Evolutionary conservation across 2,888 invertebrate genomes (phyloP), one percentile per base, ranked within the genome.

Genomic region (Cordilura impudica): DNA sequence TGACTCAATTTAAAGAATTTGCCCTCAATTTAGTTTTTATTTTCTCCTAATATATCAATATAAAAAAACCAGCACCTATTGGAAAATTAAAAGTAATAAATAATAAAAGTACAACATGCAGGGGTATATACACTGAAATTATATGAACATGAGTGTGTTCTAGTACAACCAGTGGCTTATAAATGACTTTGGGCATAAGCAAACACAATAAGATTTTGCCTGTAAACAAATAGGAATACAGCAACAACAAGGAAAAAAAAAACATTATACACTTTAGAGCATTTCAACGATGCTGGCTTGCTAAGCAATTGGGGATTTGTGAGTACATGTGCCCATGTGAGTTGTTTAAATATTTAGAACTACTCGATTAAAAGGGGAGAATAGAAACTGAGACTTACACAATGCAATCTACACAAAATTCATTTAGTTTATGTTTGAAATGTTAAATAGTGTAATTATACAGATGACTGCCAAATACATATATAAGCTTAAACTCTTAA

Each of bases 401-500:
- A 18, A 18, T 6, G 12, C 12, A 43, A 21, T 29, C 12, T 16
- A 65, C 54, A 26, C n/a, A 47, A 53, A 14, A 16, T 60, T 53
- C 23, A 14, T 29, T 16, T 53, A 14, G 49, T 43, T 67, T 72
- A 49, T 61, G 35, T 72, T 67, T 72, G 51, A 67, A 67, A 39
- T 67, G 29, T 39, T 77, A 77, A 77, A 67, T 53, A 67, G 60
- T 72, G 49, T 67, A 77, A 72, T 77, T 72, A 67, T 61, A 31
- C 8, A 67, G 49, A 49, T 18, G 60, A 67, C 72, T 67, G 39
- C 19, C 12, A 54, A 29, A 26, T 35, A 56, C n/a, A n/a, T n/a
- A n/a, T n/a, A n/a, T n/a, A n/a, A n/a, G n/a, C 26, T 26, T 26
- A 26, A 3, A 26, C 26, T n/a, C 6, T 4, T 26, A 26, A 26